Base-by-base conservation (phyloP, 92 coral and sea anemone species). In the Bergia puertoricense region DNA sequence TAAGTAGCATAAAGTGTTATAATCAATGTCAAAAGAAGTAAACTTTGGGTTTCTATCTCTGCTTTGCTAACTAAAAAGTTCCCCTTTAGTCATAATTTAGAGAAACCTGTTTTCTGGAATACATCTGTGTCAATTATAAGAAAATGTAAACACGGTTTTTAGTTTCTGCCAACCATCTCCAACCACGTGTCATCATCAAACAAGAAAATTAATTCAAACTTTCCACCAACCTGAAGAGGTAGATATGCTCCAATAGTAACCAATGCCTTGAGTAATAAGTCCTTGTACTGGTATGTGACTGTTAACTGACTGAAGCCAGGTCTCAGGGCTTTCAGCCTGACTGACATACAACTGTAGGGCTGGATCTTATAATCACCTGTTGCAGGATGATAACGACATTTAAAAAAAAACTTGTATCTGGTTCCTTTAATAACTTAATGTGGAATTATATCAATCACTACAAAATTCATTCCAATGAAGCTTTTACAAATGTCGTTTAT, bases 271-370 rank as follows among this genome's bases (percentile, higher is more conserved):
- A 97, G 94, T 42, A 91, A 46, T 66, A 95, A 79, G n/a, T 94
- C 96, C 79, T 91, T 94, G 86, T 97, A 97, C 80, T 97, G 96
- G 76, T 97, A 97, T 2, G 92, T 92, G 39, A 96, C 99, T 11
- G 95, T 94, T 5, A 97, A 81, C 74, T 91, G 90, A 20, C 90
- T 90, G 77, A 94, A 95, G 8, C 98, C 99, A 76, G 95, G 86
- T 72, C 97, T 90, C 62, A 95, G 91, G 77, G 99, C 99, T 48
- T 91, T 71, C 72, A 97, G 92, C 65, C 92, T 90, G 41, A 97
- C 98, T 0, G 99, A 90, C 93, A 96, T 95, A 69, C 99, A 97
- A 43, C 99, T 95, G 42, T 93, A 92, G 23, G 94, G 93, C 38
- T 82, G 90, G 45, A 97, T 92, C 76, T 92, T 91, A 76, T 97